Evolutionary conservation across 2,888 invertebrate species (phyloP).

Genomic region (Parapristionchus giblindavisi): DNA sequence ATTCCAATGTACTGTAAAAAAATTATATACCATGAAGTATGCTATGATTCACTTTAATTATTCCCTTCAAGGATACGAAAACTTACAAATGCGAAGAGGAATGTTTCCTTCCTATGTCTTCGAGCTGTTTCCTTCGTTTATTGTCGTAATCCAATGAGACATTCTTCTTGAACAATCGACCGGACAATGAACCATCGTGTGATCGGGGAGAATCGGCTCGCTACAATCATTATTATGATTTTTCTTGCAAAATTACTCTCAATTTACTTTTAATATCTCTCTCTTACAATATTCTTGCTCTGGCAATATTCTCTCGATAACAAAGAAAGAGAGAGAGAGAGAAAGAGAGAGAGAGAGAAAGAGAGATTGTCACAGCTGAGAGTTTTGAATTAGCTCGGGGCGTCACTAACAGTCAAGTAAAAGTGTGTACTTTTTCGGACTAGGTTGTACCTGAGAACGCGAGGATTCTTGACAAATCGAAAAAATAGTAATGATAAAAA

Average conservation of each 20-base stretch:
- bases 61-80: not conserved
- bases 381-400: too few relatives aligned
- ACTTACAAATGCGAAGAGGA: conserved; percentile 34
- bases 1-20: too few relatives aligned
- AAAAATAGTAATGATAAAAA: not conserved
- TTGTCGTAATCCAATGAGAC: conserved; percentile 26
- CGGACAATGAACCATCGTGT: not conserved
- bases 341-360: not conserved
- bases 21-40: too few relatives aligned
- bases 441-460: not conserved
- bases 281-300: not conserved
- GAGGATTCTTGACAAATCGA: not conserved
- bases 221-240: not conserved
- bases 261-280: not conserved
- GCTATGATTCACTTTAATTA: too few relatives aligned
- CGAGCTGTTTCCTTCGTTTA: conserved; percentile 14
- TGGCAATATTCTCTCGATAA: not conserved
- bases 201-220: conserved; percentile 8
- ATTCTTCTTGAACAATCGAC: conserved; percentile 36
- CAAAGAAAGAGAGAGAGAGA: not conserved
- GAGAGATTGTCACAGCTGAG: too few relatives aligned
- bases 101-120: conserved; percentile 37
- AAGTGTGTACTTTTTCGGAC: not conserved
- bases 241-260: too few relatives aligned
- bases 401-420: not conserved